Evolutionary conservation across 2,113 vertebrate species (phyloP).

Genomic region (Hippolais icterina): DNA sequence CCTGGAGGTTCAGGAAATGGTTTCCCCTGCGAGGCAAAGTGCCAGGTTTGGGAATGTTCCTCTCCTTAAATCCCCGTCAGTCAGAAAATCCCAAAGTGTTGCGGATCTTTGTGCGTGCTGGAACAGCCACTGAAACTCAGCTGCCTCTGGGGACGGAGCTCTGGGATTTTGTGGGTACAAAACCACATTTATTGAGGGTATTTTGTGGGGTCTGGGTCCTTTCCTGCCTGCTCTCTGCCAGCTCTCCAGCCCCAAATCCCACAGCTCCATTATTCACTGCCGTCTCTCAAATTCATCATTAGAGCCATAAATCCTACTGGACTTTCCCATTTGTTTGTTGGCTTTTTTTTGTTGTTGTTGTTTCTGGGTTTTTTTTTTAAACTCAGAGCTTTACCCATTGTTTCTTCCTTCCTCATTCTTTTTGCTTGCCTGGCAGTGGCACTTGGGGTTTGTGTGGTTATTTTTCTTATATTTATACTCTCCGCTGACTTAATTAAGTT

Average conservation of each 20-base stretch:
- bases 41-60: neutral
- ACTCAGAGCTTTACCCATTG: neutral
- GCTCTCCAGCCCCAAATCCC: neutral
- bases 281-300: neutral
- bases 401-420: neutral
- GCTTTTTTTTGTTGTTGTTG: neutral
- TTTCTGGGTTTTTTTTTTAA: neutral
- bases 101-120: neutral
- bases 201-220: neutral
- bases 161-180: neutral
- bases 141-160: neutral
- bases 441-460: conserved; percentile 34
- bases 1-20: neutral
- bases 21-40: neutral
- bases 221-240: neutral
- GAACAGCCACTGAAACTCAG: neutral
- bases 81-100: neutral
- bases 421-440: neutral
- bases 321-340: neutral
- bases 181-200: neutral
- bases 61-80: neutral
- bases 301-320: neutral
- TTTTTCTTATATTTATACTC: conserved; percentile 40
- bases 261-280: neutral
- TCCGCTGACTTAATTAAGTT: conserved; percentile 63